Conservation (phyloP, 2,888 invertebrate species). For the Helicoverpa assulta region DNA sequence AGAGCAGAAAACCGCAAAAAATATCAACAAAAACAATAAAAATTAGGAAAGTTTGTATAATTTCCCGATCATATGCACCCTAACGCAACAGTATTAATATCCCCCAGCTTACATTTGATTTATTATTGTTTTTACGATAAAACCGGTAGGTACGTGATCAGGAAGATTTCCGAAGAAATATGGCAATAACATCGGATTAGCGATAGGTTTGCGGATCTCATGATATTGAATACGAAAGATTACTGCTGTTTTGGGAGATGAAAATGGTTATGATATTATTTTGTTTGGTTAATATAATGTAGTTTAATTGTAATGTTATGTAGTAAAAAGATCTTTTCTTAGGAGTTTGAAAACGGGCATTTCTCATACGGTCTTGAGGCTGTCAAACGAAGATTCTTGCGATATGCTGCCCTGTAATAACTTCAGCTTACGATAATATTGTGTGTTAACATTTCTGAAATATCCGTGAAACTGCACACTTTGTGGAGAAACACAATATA, state of each 20-base stretch:
- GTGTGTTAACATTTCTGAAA: too few relatives aligned
- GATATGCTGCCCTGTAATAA: too few relatives aligned
- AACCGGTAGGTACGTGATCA: slow-evolving; percentile 22
- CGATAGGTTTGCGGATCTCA: slow-evolving; percentile 2
- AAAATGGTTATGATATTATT: background rate
- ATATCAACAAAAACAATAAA: background rate
- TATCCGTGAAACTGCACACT: too few relatives aligned
- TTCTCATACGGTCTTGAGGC: too few relatives aligned
- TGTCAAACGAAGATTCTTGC: too few relatives aligned
- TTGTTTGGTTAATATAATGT: background rate
- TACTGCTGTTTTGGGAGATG: background rate
- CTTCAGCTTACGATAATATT: too few relatives aligned
- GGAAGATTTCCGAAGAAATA: slow-evolving; percentile 20
- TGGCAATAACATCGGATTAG: slow-evolving; percentile 36
- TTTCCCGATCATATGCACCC: slow-evolving; percentile 3
- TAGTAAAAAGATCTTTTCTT: too few relatives aligned
- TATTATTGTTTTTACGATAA: slow-evolving; percentile 59
- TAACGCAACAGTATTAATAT: slow-evolving; percentile 38
- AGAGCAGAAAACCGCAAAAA: too few relatives aligned
- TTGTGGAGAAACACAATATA: too few relatives aligned
- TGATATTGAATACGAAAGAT: slow-evolving; percentile 24
- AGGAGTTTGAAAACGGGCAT: too few relatives aligned
- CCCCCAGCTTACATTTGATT: slow-evolving; percentile 51
- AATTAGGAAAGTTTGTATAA: background rate
- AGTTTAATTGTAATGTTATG: background rate